These are phyloP conservation scores for Acomys russatus DNA, from an alignment of 2,797 vertebrate genomes.

Conservation along the genomic window DNA sequence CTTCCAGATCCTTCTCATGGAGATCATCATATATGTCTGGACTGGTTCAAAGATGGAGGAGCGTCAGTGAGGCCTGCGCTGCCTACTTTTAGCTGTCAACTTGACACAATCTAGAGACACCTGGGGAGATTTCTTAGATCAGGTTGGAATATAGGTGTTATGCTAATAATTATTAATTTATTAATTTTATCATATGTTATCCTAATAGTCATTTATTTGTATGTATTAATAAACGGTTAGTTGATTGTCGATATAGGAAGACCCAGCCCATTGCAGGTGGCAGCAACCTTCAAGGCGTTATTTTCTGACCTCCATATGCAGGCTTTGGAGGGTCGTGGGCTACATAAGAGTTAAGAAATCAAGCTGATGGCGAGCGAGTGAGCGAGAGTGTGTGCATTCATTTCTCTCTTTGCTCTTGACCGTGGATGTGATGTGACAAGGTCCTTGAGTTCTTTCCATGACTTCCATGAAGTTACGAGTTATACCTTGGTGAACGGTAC, in stretches of 20 bases:
- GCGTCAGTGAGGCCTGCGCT: background rate
- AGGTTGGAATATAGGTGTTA: background rate
- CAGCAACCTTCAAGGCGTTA: background rate
- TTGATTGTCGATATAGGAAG: background rate
- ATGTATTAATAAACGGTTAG: too few relatives aligned
- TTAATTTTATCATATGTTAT: too few relatives aligned
- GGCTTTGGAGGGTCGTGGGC: background rate
- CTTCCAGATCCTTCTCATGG: accelerated
- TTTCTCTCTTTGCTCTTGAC: background rate
- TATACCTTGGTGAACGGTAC: background rate
- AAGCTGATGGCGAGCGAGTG: background rate
- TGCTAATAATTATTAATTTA: too few relatives aligned
- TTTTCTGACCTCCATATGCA: background rate
- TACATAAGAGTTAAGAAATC: background rate
- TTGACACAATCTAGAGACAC: background rate
- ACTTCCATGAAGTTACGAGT: too few relatives aligned
- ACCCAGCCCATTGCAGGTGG: background rate
- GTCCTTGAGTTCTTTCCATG: background rate
- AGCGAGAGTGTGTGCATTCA: too few relatives aligned
- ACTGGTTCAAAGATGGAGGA: background rate
- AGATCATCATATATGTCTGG: background rate
- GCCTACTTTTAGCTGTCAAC: background rate
- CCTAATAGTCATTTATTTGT: too few relatives aligned
- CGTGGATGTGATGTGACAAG: too few relatives aligned
- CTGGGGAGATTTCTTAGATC: background rate